A percentile compares a stretch with the other conserved stretches of the same genome.
These are phyloP conservation scores for Drosophila colorata DNA, from an alignment of 2,888 invertebrate species.

Conservation along the genomic window DNA sequence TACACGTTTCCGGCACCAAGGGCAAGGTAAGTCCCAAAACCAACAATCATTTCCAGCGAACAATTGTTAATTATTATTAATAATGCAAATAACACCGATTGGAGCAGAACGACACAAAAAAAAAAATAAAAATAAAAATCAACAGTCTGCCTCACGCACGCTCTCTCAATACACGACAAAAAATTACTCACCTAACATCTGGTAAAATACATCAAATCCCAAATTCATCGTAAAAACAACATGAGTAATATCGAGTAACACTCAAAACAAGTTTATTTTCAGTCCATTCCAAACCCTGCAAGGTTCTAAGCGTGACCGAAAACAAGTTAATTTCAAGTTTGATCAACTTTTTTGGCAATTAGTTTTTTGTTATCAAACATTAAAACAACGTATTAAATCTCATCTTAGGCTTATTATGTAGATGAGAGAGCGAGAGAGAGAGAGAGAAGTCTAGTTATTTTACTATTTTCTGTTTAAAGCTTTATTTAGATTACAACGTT, in stretches of 20 bases:
- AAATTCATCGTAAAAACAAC: background rate
- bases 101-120: background rate
- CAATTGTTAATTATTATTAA: background rate
- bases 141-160: background rate
- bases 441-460: too few species aligned
- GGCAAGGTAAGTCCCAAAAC: constrained; percentile 89
- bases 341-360: too few species aligned
- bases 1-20: constrained; percentile 98
- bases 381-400: too few species aligned
- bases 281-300: background rate
- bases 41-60: background rate
- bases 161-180: background rate
- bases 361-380: too few species aligned
- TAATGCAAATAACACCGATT: too few species aligned
- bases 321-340: too few species aligned
- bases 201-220: background rate
- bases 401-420: too few species aligned
- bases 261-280: background rate
- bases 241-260: background rate
- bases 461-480: too few species aligned
- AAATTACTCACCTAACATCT: background rate
- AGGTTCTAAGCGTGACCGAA: too few species aligned
- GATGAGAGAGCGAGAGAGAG: too few species aligned
- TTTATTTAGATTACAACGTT: too few species aligned
- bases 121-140: background rate